Conservation (phyloP, 2,888 invertebrate species). For the Aspidiotus destructor region DNA sequence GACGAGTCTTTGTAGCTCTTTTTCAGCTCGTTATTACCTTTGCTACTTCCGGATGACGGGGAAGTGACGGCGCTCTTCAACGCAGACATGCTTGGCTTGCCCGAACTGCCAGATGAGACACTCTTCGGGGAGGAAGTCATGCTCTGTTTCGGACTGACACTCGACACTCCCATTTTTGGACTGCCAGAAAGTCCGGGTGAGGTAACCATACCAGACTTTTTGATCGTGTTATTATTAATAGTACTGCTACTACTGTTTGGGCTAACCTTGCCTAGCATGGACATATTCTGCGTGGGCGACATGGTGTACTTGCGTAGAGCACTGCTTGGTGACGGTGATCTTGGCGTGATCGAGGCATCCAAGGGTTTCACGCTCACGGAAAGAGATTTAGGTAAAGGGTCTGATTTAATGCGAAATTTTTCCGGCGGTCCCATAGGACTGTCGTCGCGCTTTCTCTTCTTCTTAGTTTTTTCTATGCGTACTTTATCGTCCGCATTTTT, state of each 20-base stretch:
- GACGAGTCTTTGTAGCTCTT: constrained; percentile 19
- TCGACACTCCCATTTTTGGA: constrained; percentile 22
- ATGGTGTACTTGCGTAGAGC: constrained; percentile 47
- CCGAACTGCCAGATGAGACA: constrained; percentile 47
- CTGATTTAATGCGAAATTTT: constrained; percentile 64
- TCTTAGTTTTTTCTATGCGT: constrained; percentile 49
- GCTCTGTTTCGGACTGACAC: constrained; percentile 38
- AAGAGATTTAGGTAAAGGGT: constrained; percentile 59
- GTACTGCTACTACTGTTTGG: constrained; percentile 3
- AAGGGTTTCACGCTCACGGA: constrained; percentile 64
- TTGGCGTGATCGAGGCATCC: constrained; percentile 42
- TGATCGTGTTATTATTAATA: constrained; percentile 6
- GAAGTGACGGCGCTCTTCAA: constrained; percentile 69
- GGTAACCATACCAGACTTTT: not conserved
- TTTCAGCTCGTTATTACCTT: constrained; percentile 45
- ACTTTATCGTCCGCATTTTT: constrained; percentile 43
- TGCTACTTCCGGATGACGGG: constrained; percentile 44
- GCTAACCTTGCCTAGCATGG: constrained; percentile 15
- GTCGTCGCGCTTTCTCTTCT: constrained; percentile 59
- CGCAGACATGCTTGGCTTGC: constrained; percentile 82
- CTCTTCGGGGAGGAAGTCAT: constrained; percentile 36
- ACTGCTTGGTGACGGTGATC: constrained; percentile 55
- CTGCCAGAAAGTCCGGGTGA: not conserved
- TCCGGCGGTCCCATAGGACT: constrained; percentile 75
- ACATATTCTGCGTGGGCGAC: constrained; percentile 7